Percentiles rank a stretch among this genome's conserved stretches.
Evolutionary conservation across 1,140 invertebrate genomes (phyloP).

Genomic region (Sarcophaga bullata): DNA sequence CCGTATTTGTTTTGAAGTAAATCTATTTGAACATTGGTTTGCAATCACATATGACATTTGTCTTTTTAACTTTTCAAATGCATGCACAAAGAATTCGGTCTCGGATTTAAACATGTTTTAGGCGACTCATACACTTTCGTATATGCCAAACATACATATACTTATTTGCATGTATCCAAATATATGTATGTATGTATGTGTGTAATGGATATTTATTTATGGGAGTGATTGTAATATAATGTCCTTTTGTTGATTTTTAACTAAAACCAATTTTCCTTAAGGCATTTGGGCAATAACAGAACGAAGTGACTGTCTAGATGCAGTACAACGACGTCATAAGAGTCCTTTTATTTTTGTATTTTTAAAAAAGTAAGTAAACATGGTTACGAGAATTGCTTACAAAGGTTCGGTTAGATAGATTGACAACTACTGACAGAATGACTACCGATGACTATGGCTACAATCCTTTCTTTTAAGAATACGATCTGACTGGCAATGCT

Average conservation of each 20-base stretch:
- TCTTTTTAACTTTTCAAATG: not conserved
- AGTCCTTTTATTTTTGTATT: conserved; percentile 12
- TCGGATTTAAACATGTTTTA: not conserved
- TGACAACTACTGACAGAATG: too few relatives aligned
- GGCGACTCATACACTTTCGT: not conserved
- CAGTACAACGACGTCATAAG: conserved; percentile 15
- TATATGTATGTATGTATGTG: not conserved
- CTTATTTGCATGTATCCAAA: not conserved
- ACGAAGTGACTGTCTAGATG: not conserved
- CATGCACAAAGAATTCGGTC: not conserved
- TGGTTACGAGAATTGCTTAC: not conserved
- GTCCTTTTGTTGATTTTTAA: conserved; percentile 38
- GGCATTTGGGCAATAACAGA: conserved; percentile 14
- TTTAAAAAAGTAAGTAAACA: not conserved
- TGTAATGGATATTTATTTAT: too few relatives aligned
- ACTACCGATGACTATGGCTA: too few relatives aligned
- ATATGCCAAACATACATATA: not conserved
- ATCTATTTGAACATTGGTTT: conserved; percentile 36
- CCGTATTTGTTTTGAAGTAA: conserved; percentile 36
- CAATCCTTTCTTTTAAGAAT: too few relatives aligned
- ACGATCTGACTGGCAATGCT: too few relatives aligned
- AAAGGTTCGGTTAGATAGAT: too few relatives aligned
- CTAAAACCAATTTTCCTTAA: conserved; percentile 37
- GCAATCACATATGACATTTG: conserved; percentile 33
- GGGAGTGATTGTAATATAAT: not conserved